Conservation (phyloP, 1,140 invertebrate species). For the Apocrypta bakeri region DNA sequence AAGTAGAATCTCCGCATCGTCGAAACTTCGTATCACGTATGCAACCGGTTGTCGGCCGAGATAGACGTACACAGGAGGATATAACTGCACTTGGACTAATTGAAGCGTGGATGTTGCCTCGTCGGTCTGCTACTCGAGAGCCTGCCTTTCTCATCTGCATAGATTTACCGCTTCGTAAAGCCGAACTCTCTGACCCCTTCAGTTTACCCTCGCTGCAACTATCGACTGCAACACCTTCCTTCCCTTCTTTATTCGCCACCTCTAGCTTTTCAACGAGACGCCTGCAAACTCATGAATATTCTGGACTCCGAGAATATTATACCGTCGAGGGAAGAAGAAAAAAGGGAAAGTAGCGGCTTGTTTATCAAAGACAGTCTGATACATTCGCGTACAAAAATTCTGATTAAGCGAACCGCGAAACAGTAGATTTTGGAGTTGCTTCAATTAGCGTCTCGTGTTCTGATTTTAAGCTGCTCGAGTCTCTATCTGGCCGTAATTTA, state of each 20-base stretch:
- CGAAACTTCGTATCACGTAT: too few species aligned
- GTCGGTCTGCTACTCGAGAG: conserved; percentile 53
- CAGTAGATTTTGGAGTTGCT: too few species aligned
- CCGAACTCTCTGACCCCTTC: conserved; percentile 66
- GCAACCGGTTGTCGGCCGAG: conserved; percentile 2
- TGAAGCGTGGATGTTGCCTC: conserved; percentile 64
- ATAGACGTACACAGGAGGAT: not conserved
- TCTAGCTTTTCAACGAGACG: conserved; percentile 47
- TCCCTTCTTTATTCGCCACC: not conserved
- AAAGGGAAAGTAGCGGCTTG: not conserved
- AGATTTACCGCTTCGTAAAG: conserved; percentile 69
- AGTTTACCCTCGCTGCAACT: conserved; percentile 29
- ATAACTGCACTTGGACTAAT: conserved; percentile 68
- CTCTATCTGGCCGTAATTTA: too few species aligned
- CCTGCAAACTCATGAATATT: conserved; percentile 70
- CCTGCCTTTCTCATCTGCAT: conserved; percentile 66
- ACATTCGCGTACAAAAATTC: not conserved
- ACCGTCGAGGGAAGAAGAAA: too few species aligned
- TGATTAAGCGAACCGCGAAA: too few species aligned
- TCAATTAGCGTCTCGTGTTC: too few species aligned
- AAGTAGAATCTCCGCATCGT: too few species aligned
- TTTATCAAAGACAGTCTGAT: not conserved
- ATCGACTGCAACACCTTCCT: conserved; percentile 6
- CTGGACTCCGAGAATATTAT: too few species aligned
- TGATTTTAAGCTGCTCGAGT: too few species aligned